Percentiles rank a stretch among this genome's conserved stretches.
Evolutionary conservation across 2,888 invertebrate species (phyloP).

Genomic region (Ennomos erosarius): DNA sequence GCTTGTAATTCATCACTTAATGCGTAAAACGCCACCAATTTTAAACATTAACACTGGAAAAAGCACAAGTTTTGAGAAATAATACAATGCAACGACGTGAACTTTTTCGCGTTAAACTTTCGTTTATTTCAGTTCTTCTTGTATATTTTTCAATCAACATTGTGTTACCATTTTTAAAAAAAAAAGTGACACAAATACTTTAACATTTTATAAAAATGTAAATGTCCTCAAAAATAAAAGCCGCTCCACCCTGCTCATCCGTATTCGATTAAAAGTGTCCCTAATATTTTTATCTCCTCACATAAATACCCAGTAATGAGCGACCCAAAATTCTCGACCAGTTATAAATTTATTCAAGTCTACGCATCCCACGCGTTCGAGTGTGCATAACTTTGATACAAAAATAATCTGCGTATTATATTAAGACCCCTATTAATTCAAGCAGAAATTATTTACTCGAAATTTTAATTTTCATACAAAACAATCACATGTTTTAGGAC

Average conservation of each 20-base stretch:
- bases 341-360: conserved; percentile 82
- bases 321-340: conserved; percentile 75
- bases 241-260: conserved; percentile 69
- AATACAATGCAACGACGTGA: no score
- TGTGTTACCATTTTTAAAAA: neutral
- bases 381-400: conserved; percentile 84
- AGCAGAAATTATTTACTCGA: conserved; percentile 31
- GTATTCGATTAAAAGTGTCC: conserved; percentile 82
- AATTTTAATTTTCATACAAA: conserved; percentile 47
- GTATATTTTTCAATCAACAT: no score
- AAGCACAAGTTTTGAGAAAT: no score
- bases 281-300: conserved; percentile 84
- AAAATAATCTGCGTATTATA: conserved; percentile 76
- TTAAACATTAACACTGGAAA: no score
- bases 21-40: no score
- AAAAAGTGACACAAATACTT: conserved; percentile 10
- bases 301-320: conserved; percentile 84
- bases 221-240: conserved; percentile 53
- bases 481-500: conserved; percentile 19
- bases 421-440: conserved; percentile 74
- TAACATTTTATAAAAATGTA: conserved; percentile 26
- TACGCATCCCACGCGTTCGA: conserved; percentile 64
- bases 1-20: no score
- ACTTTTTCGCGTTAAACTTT: no score
- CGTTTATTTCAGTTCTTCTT: no score